phyloP scores from a whole-genome alignment of 2,113 vertebrate species.

The Parotia lawesii region DNA sequence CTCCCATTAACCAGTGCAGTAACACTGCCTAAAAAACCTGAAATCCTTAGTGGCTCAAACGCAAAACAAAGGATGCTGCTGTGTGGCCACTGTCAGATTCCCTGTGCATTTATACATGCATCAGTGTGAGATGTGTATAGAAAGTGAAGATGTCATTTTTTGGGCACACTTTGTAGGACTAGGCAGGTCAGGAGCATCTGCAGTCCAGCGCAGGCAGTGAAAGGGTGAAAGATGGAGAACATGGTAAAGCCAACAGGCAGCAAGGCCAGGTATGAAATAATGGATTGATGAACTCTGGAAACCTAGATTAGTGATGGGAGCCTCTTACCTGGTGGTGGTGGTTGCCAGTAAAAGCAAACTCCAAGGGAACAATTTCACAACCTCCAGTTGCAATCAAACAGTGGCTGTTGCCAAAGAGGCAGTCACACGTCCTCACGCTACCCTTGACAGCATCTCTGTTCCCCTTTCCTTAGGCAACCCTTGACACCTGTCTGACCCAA shows the following conservation, averaged over 20 bases:
- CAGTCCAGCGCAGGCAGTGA: neutral
- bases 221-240: neutral
- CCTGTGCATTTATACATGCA: neutral
- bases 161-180: neutral
- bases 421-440: accelerated
- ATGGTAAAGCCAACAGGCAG: neutral
- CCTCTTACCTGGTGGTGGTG: neutral
- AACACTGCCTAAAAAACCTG: neutral
- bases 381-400: neutral
- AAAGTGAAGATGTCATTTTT: neutral
- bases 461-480: neutral
- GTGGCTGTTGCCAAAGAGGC: neutral
- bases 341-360: neutral
- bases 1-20: neutral
- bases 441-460: neutral
- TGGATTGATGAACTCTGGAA: neutral
- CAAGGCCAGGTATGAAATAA: neutral
- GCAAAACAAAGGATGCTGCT: neutral
- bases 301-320: neutral
- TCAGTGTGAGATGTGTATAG: neutral
- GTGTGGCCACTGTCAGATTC: neutral
- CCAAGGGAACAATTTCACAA: neutral
- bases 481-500: neutral
- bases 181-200: neutral
- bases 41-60: neutral